Evolutionary conservation across 2,797 vertebrate species (phyloP), one percentile per base, ranked within the genome.

Genomic region (Parotocinclus haroldoi): DNA sequence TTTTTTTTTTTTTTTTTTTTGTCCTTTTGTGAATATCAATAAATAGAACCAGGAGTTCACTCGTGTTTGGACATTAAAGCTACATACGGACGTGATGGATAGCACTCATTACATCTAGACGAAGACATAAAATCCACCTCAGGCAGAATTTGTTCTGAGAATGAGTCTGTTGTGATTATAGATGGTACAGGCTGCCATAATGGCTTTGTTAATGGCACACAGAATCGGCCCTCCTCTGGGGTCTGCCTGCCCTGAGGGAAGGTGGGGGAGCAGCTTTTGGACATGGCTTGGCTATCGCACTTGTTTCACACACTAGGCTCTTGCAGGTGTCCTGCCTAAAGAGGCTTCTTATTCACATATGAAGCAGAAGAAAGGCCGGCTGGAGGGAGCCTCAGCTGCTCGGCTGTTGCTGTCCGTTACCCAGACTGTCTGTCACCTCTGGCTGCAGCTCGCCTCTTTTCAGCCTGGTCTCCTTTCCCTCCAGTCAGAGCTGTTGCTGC

Each of bases 291-390:
- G 48, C 67, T 68, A 64, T 76, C 67, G 13, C 58, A 58, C 59
- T 63, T 52, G 42, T 73, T 69, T 78, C 63, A 19, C 76, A 64
- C 66, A 51, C 59, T 12, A 62, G 51, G 10, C 42, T 61, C 49
- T 40, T 68, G 76, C 76, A 72, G 76, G 76, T 75, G 76, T 72
- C 69, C 16, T 7, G 52, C 58, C 66, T 63, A 58, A 78, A 72
- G 58, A 50, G 58, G 13, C 14, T 39, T 55, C 27, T 74, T 71
- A 62, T 75, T 61, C 66, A 56, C 53, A 13, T 13, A 27, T 12
- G 16, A 72, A 63, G 48, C 48, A 62, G 37, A 74, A 67, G 54
- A 67, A 72, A 52, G 61, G 39, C 55, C 51, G 54, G 52, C 51
- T 61, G 75, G 46, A 46, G 27, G 62, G 46, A 49, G 61, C 17